Evolutionary conservation across 2,888 invertebrate genomes (phyloP), one percentile per base, ranked within the genome.

Genomic region (Melieria picta): DNA sequence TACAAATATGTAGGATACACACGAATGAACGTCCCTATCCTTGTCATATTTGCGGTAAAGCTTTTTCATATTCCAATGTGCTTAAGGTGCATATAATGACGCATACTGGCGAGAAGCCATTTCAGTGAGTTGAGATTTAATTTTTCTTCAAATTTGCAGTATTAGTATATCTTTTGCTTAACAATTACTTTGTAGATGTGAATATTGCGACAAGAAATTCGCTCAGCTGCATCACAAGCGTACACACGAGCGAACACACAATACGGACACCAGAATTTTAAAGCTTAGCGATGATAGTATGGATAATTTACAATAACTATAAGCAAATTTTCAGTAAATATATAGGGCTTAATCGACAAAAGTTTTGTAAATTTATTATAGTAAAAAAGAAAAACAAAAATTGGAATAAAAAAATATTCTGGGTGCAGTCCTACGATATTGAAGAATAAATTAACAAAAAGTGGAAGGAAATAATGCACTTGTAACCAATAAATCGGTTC

Each of bases 41-140:
- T 43, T 85, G 86, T 61, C 71, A 72, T 5, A 78, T 77, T 16
- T 85, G 85, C 65, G 77, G 76, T 2, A 85, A 84, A 65, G 77
- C 81, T 0, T 85, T 85, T 72, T 78, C 83, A 4, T 75, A 75
- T 65, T 84, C 85, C 3, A 84, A 85, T 74, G 85, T 84, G 0
- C 77, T 86, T 0, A 81, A 82, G 47, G 84, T 84, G 0, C 85
- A 85, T 66, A 77, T 83, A 0, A 80, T 82, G 72, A 82, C 76
- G 0, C 85, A 85, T 61, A 85, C 85, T 1, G 85, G 85, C 0
- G 85, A 86, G 58, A 82, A 83, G n/a, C 85, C 83, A 0, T 83
- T 78, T n/a, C 77, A 74, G 82, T 81, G 71, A 48, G 68, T 57
- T 45, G 7, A 48, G 43, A 50, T 57, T 9, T 5, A 16, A 50